phyloP scores from a whole-genome alignment of 2,797 vertebrate genomes.

The Bothrops alternatus region DNA sequence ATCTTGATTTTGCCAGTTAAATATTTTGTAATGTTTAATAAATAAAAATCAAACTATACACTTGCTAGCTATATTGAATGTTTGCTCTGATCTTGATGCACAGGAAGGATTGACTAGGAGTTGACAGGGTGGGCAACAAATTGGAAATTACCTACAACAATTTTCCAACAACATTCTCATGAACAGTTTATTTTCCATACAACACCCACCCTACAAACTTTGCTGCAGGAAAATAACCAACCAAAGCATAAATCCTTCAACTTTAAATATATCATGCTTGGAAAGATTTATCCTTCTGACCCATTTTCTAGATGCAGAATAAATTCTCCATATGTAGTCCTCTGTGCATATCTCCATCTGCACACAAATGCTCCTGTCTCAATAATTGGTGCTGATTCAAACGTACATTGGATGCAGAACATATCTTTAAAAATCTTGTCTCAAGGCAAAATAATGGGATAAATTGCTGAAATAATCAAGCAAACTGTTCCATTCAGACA shows the following conservation, averaged over 20 bases:
- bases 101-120: neutral
- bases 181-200: neutral
- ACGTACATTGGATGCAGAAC: neutral
- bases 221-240: neutral
- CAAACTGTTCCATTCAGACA: neutral
- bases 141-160: neutral
- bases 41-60: neutral
- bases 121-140: neutral
- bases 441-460: neutral
- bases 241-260: conserved; percentile 2
- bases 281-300: conserved; percentile 4
- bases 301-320: neutral
- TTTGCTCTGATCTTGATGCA: neutral
- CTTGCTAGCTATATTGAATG: neutral
- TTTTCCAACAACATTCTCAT: neutral
- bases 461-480: neutral
- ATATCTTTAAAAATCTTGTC: neutral
- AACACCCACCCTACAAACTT: neutral
- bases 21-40: neutral
- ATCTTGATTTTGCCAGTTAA: neutral
- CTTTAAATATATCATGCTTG: neutral
- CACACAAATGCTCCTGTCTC: neutral
- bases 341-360: neutral
- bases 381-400: neutral
- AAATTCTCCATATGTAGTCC: neutral